These are phyloP conservation scores for Drosophila mayaguana DNA, from an alignment of 2,888 invertebrate species.

Conservation along the genomic window DNA sequence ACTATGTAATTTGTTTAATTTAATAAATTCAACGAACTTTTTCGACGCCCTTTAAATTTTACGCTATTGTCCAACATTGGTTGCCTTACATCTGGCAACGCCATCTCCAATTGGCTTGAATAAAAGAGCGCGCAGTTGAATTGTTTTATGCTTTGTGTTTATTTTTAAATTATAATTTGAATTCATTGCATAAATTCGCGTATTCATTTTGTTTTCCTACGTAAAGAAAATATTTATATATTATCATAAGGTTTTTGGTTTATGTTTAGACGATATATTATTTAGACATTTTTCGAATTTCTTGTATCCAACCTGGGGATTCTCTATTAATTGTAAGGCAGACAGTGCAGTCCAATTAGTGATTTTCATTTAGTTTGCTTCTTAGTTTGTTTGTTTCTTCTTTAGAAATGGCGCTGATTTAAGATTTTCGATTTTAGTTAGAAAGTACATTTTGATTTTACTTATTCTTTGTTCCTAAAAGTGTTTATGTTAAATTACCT, in stretches of 20 bases:
- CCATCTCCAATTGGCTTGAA: background rate
- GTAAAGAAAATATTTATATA: conserved; percentile 60
- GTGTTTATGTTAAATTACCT: conserved; percentile 48
- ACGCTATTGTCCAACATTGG: background rate
- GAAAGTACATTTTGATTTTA: conserved; percentile 32
- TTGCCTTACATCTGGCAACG: conserved; percentile 1
- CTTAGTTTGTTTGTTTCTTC: conserved; percentile 3
- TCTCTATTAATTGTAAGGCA: conserved; percentile 63
- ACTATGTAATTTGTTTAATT: conserved; percentile 12
- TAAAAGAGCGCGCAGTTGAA: conserved; percentile 8
- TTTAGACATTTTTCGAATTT: conserved; percentile 35
- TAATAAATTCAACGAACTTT: background rate
- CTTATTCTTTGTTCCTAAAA: conserved; percentile 32
- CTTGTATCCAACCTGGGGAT: conserved; percentile 24
- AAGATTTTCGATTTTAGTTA: conserved; percentile 15
- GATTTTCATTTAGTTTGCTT: conserved; percentile 22
- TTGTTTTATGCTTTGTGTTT: conserved; percentile 32
- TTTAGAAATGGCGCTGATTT: conserved; percentile 24
- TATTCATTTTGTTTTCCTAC: conserved; percentile 46
- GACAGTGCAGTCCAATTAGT: conserved; percentile 73
- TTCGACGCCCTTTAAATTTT: background rate
- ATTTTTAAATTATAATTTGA: conserved; percentile 67
- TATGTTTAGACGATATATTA: conserved; percentile 30
- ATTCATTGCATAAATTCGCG: conserved; percentile 52
- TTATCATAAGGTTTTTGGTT: conserved; percentile 56